Percentiles rank a stretch among this genome's conserved stretches.
These are phyloP conservation scores for Microtus ochrogaster DNA, from an alignment of 2,113 vertebrate species.

Conservation along the genomic window DNA sequence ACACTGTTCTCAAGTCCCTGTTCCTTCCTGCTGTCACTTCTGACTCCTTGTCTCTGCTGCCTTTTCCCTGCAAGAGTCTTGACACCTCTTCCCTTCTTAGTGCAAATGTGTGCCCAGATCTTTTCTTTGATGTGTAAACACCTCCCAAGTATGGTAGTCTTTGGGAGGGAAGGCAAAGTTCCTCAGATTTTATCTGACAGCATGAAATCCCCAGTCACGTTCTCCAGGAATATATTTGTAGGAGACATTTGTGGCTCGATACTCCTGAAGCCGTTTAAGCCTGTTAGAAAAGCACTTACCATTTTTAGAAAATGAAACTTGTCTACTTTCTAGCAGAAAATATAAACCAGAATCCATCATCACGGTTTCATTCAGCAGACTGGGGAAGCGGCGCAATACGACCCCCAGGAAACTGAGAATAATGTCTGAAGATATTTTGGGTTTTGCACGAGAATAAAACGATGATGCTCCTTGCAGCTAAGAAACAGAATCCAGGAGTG, in stretches of 20 bases:
- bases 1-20: background rate
- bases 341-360: background rate
- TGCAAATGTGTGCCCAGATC: conserved; percentile 38
- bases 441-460: background rate
- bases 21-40: background rate
- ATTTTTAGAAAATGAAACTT: background rate
- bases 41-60: background rate
- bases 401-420: background rate
- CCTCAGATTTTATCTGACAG: background rate
- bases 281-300: background rate
- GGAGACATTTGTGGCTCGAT: background rate
- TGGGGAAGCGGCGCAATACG: background rate
- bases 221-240: background rate
- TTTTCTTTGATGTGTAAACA: background rate
- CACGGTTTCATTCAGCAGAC: background rate
- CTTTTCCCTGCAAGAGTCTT: background rate
- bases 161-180: conserved; percentile 1
- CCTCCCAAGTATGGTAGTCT: background rate
- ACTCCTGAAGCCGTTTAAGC: background rate
- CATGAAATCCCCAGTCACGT: background rate
- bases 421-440: background rate
- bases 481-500: background rate
- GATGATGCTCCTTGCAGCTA: background rate
- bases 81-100: background rate
- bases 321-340: background rate